Evolutionary conservation across 2,888 invertebrate genomes (phyloP), one percentile per base, ranked within the genome.

Genomic region (Drosophila borborema): DNA sequence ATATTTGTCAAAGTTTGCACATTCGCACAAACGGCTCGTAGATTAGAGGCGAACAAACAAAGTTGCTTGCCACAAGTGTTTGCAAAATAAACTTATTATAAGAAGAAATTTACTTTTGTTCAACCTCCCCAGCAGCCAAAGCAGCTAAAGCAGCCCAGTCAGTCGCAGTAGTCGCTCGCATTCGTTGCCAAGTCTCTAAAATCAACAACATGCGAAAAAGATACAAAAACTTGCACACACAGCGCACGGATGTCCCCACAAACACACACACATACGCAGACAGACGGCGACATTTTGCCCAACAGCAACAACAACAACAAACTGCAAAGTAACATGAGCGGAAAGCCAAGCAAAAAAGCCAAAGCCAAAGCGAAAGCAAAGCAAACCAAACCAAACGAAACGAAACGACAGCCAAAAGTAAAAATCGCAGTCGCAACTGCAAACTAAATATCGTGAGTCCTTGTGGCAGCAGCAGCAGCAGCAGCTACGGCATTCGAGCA

Each of bases 1-100:
- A 89, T 89, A 91, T 91, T 91, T 91, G 91, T 91, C 91, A 90
- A 89, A 88, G 82, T 90, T 87, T 87, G 69, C 90, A 90, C 87
- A 87, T 90, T 87, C 89, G 85, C 87, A 90, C 87, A 89, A 90
- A 84, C 89, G 87, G 85, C 87, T 81, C 89, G 74, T 86, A 87
- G 90, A 86, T 89, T 91, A 82, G 82, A 77, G 81, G 71, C 78
- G 83, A 86, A 73, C 74, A 84, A 87, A 88, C 88, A 86, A 90
- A 90, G 77, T 89, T 86, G 86, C 79, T 85, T 90, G 89, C 87
- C 87, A 90, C 91, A 91, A 91, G 89, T 91, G 90, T 89, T 91
- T 91, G 84, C 83, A 81, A 90, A 90, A 91, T 83, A 84, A 90
- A 91, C 84, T 91, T 89, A 85, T 91, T 91, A 86, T 83, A 81